These are phyloP conservation scores for Zaprionus taronus DNA, from an alignment of 1,140 invertebrate genomes.

Conservation along the genomic window DNA sequence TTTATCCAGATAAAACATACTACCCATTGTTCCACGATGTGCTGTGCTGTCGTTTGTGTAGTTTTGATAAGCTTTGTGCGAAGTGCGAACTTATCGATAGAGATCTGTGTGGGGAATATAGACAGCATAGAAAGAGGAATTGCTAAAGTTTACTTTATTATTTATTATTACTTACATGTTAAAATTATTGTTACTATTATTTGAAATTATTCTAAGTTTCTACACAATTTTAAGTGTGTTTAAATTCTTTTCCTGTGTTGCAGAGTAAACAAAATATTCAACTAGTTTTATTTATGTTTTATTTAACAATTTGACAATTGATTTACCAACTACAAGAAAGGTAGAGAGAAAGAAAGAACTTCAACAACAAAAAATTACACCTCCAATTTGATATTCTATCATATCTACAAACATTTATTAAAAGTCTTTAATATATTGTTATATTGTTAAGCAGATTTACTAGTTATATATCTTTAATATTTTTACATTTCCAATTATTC, in stretches of 20 bases:
- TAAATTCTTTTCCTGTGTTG: too few species aligned
- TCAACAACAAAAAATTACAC: background rate
- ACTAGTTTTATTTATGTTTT: too few species aligned
- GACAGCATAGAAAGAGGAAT: background rate
- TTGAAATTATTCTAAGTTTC: background rate
- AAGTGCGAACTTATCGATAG: background rate
- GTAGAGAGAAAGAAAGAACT: background rate
- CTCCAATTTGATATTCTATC: background rate
- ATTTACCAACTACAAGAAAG: background rate
- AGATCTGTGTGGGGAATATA: background rate
- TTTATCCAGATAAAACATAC: slow-evolving; percentile 25
- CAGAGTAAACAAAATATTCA: too few species aligned
- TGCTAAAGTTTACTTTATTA: background rate
- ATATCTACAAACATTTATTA: background rate
- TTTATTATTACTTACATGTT: background rate
- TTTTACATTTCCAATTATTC: too few species aligned
- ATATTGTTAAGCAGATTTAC: too few species aligned
- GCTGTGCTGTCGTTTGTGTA: background rate
- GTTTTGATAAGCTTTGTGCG: slow-evolving; percentile 2
- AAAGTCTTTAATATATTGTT: too few species aligned
- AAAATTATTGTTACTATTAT: background rate
- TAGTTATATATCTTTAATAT: too few species aligned
- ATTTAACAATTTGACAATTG: too few species aligned
- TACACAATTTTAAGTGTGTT: too few species aligned
- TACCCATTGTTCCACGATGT: background rate